Evolutionary conservation across 1,140 invertebrate genomes (phyloP), one percentile per base, ranked within the genome.

Genomic region (Hermetia illucens): DNA sequence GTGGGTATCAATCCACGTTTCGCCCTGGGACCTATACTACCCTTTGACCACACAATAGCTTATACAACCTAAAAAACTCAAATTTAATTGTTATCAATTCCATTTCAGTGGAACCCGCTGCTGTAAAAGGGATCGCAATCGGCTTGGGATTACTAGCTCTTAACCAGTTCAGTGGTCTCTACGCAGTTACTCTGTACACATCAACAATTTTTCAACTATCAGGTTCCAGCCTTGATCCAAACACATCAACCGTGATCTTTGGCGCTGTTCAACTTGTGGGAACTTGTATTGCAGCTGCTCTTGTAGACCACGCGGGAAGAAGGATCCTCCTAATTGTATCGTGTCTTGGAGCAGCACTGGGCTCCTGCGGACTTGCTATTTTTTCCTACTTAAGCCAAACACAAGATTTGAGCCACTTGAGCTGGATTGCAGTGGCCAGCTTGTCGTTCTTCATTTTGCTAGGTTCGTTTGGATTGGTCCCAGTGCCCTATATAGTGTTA

Each of bases 181-280:
- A n/a, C n/a, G n/a, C n/a, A n/a, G n/a, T n/a, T n/a, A n/a, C n/a
- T n/a, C n/a, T n/a, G n/a, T n/a, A 63, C 34, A 59, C 63, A 4
- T 53, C 61, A 2, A 58, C 58, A 10, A 84, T 79, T 49, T 84
- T 79, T 51, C 41, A 53, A 2, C 61, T 64, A 3, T 68, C 78
- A 1, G 70, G 71, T n/a, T 68, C 68, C 2, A 51, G 45, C 4
- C 41, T 82, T 0, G 51, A 69, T 4, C 52, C 77, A 0, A 59
- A 62, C 21, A 44, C 75, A n/a, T 67, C 72, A 4, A 70, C 82
- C 2, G 79, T 87, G 38, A 70, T 83, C 4, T 70, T 89, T 1
- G 79, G 77, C 2, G 17, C 20, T 12, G 17, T 41, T 6, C 40
- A 41, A 39, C 29, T 44, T 3, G 33, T 48, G 1, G 38, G 36